phyloP scores from a whole-genome alignment of 2,113 vertebrate species.

The Ciconia maguari region DNA sequence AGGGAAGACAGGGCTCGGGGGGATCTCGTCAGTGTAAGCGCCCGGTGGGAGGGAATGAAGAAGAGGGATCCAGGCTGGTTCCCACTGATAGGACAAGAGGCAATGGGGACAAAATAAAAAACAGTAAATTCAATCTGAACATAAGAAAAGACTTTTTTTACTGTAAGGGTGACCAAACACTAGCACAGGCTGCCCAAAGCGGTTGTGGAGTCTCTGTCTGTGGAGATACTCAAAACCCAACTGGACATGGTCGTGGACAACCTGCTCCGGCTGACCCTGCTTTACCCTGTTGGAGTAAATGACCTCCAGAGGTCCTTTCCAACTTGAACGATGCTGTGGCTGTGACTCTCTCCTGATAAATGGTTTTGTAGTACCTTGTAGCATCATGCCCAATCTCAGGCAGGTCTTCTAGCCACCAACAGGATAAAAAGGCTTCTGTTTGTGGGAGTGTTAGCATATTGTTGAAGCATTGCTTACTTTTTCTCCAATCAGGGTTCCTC shows the following conservation, averaged over 20 bases:
- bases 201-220: background rate
- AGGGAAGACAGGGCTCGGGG: background rate
- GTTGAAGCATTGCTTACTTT: background rate
- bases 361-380: background rate
- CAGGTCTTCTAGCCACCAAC: background rate
- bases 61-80: background rate
- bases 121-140: background rate
- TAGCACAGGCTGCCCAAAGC: background rate
- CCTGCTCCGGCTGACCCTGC: background rate
- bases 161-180: background rate
- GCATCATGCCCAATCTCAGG: background rate
- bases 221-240: background rate
- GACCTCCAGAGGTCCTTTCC: background rate
- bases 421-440: background rate
- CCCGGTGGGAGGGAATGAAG: background rate
- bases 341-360: background rate
- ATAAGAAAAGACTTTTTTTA: background rate
- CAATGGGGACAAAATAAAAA: background rate
- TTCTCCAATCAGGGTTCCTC: background rate
- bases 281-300: background rate
- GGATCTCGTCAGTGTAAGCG: background rate
- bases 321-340: background rate
- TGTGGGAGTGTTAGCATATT: background rate
- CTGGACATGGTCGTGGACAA: background rate
- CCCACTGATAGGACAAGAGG: background rate